Evolutionary conservation across 2,113 vertebrate species (phyloP), one percentile per base, ranked within the genome.

Genomic region (Myiopsitta monachus): DNA sequence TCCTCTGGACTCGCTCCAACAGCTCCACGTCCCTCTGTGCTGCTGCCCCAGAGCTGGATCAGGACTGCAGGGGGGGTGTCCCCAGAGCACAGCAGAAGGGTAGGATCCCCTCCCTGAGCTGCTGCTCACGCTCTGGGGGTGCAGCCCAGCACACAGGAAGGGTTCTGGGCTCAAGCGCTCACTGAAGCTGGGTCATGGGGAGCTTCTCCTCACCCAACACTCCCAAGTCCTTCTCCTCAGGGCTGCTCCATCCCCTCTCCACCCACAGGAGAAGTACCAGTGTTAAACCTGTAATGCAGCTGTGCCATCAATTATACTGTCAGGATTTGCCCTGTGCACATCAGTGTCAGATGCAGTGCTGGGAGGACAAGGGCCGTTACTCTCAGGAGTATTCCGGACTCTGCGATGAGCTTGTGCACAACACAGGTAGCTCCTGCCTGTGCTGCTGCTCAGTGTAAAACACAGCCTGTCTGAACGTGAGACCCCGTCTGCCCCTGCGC

Each of bases 391-490:
- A 1, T 5, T 46, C 72, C 15, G 44, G 36, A 14, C 30, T 49
- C 27, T 3, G 68, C 49, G 51, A 36, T 63, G 17, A 0, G 1
- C 31, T 67, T 39, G 30, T 6, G 8, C 13, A 11, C 17, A 28
- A n/a, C 21, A 22, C 13, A n/a, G 33, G 55, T 33, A n/a, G 31
- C 55, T 57, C 31, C 55, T 22, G 31, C 55, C 13, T 57, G 55
- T 14, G 55, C 31, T 57, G 55, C 46, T 76, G 8, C 3, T 49
- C 51, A 27, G 11, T 30, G 51, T 46, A 67, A 66, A 61, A 54
- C 8, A 17, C 27, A 86, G 28, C 22, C 10, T 44, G 17, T 16
- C 38, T 3, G 5, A n/a, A 14, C 1, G 2, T 0, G 4, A 74
- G 67, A 41, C 33, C 57, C n/a, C 19, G 1, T 4, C 31, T 31